A percentile compares a stretch with the other conserved stretches of the same genome.
These are phyloP conservation scores for Drosophila quadrilineata DNA, from an alignment of 1,140 invertebrate genomes.

Conservation along the genomic window DNA sequence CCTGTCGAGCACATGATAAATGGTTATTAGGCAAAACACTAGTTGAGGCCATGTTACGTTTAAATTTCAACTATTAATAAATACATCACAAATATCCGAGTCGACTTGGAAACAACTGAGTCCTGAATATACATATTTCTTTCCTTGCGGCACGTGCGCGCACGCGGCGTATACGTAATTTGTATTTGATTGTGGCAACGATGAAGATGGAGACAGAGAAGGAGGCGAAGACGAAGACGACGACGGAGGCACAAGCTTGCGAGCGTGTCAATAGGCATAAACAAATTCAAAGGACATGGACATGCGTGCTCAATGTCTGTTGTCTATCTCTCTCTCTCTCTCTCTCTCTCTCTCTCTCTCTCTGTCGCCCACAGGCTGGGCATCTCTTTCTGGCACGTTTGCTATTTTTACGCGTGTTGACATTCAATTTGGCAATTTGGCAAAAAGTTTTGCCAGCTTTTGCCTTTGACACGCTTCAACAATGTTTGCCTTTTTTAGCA, in stretches of 20 bases:
- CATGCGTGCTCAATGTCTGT: too few species aligned
- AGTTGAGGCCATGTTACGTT: too few species aligned
- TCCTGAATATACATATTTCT: slow-evolving; percentile 3
- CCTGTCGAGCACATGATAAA: not conserved
- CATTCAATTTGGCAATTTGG: slow-evolving; percentile 77
- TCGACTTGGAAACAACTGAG: not conserved
- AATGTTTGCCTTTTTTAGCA: slow-evolving; percentile 55
- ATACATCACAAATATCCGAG: not conserved
- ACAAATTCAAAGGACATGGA: slow-evolving; percentile 68
- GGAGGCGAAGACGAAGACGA: too few species aligned
- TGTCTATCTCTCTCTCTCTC: slow-evolving; percentile 13
- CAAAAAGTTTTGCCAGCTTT: slow-evolving; percentile 57
- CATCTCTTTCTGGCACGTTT: slow-evolving; percentile 17
- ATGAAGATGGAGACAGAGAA: too few species aligned
- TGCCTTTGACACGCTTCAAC: slow-evolving; percentile 45
- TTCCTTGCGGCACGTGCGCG: slow-evolving; percentile 47
- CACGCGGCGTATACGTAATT: slow-evolving; percentile 62
- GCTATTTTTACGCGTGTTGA: slow-evolving; percentile 76
- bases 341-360: not conserved
- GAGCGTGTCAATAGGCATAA: slow-evolving; percentile 60
- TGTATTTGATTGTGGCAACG: slow-evolving; percentile 67
- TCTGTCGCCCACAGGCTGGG: not conserved
- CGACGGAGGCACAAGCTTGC: too few species aligned
- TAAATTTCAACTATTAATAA: slow-evolving; percentile 23
- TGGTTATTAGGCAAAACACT: not conserved